A percentile compares a stretch with the other conserved stretches of the same genome.
Conservation (phyloP, 2,797 vertebrate genomes). For the Characodon lateralis region DNA sequence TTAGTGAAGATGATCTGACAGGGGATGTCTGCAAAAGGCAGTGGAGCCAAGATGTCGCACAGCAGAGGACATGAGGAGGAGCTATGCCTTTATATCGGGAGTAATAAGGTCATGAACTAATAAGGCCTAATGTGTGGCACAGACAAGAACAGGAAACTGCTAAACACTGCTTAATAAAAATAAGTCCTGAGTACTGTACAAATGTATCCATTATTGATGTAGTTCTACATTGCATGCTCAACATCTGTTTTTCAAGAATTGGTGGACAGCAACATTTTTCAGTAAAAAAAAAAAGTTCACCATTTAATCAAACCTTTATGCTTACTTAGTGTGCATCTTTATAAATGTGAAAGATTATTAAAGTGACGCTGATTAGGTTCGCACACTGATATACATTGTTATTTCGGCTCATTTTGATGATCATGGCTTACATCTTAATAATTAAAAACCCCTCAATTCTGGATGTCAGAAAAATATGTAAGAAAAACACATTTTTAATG, state of each 20-base stretch:
- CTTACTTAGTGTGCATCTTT: neutral
- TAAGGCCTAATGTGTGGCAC: conserved; percentile 60
- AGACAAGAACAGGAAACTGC: conserved; percentile 66
- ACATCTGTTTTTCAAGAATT: neutral
- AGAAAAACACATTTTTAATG: neutral
- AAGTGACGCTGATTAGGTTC: no score
- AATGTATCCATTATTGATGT: conserved; percentile 6
- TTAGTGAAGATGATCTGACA: conserved; percentile 71
- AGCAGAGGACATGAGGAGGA: conserved; percentile 38
- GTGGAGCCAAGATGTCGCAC: conserved; percentile 49
- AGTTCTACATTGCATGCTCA: neutral
- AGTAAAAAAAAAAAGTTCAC: neutral
- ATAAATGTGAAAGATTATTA: no score
- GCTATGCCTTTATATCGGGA: conserved; percentile 69
- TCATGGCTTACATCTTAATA: neutral
- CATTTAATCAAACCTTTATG: neutral
- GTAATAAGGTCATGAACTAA: conserved; percentile 64
- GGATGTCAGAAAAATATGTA: neutral
- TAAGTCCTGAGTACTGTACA: conserved; percentile 54
- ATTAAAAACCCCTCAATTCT: neutral
- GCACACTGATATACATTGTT: no score
- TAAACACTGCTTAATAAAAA: conserved; percentile 79
- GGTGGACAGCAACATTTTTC: neutral
- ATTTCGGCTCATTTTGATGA: neutral
- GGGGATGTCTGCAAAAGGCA: conserved; percentile 66